These are phyloP conservation scores for Cistogaster globosa DNA, from an alignment of 2,888 invertebrate species.

Conservation along the genomic window DNA sequence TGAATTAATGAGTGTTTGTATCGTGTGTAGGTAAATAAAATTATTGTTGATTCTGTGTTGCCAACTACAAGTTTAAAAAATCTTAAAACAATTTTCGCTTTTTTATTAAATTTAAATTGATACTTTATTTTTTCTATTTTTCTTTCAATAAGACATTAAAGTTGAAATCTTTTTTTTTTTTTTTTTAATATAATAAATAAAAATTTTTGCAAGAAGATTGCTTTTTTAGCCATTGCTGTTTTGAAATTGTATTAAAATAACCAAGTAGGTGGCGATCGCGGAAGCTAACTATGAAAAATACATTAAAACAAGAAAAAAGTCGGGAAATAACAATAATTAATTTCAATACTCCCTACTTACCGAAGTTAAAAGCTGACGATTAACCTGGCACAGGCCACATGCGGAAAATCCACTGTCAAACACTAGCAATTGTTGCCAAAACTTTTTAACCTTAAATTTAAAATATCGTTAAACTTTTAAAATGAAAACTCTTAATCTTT, in stretches of 20 bases:
- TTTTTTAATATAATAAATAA: neutral
- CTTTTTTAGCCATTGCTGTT: constrained; percentile 83
- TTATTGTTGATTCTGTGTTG: no score
- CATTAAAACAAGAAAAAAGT: constrained; percentile 54
- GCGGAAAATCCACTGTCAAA: constrained; percentile 83
- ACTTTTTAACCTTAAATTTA: constrained; percentile 78
- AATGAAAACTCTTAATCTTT: neutral
- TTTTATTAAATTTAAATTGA: no score
- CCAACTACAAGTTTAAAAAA: no score
- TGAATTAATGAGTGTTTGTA: no score
- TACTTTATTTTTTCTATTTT: no score
- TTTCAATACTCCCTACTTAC: constrained; percentile 78
- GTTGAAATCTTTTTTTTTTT: no score
- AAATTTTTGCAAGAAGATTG: neutral
- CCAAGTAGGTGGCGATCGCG: constrained; percentile 84
- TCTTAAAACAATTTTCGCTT: no score
- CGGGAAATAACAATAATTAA: neutral
- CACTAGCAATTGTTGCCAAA: constrained; percentile 82
- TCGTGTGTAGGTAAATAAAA: no score
- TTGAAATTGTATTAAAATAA: constrained; percentile 85
- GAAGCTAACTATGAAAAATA: constrained; percentile 83
- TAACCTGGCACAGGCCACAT: constrained; percentile 84
- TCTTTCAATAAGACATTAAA: no score
- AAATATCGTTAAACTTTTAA: neutral
- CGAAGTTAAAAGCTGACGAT: constrained; percentile 84